These are phyloP conservation scores for Erethizon dorsatum DNA, from an alignment of 2,797 vertebrate species.

Conservation along the genomic window DNA sequence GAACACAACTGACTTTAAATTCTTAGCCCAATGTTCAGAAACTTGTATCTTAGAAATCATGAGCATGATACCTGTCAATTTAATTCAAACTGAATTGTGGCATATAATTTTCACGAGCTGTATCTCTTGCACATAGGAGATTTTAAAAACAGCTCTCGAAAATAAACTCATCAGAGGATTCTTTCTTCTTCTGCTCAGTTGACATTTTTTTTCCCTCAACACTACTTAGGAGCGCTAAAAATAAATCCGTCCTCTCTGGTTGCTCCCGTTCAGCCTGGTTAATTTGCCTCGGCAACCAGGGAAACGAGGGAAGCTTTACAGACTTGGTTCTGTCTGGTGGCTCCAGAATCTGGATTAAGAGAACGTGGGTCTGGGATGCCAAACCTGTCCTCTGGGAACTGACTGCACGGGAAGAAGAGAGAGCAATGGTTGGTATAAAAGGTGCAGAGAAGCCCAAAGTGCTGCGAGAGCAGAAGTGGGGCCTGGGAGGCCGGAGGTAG, in stretches of 20 bases:
- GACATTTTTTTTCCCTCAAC: not conserved
- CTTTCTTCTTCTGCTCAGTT: not conserved
- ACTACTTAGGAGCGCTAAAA: not conserved
- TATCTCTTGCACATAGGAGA: not conserved
- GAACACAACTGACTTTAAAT: not conserved
- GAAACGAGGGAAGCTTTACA: not conserved
- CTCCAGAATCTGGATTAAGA: not conserved
- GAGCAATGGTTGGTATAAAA: no score
- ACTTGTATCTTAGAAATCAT: not conserved
- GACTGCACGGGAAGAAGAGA: no score
- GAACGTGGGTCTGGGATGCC: not conserved
- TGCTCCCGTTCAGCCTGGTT: not conserved
- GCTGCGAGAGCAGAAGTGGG: no score
- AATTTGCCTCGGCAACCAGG: not conserved
- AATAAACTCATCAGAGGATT: not conserved
- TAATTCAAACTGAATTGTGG: not conserved
- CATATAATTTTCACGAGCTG: not conserved
- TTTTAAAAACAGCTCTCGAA: slow-evolving; percentile 11
- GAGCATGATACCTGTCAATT: not conserved
- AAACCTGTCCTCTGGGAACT: not conserved
- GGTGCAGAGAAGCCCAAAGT: no score
- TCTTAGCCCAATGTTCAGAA: not conserved
- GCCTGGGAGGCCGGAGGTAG: no score
- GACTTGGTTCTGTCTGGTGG: not conserved
- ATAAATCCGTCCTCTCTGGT: not conserved